These are phyloP conservation scores for Anableps anableps DNA, from an alignment of 2,797 vertebrate species.

Conservation along the genomic window DNA sequence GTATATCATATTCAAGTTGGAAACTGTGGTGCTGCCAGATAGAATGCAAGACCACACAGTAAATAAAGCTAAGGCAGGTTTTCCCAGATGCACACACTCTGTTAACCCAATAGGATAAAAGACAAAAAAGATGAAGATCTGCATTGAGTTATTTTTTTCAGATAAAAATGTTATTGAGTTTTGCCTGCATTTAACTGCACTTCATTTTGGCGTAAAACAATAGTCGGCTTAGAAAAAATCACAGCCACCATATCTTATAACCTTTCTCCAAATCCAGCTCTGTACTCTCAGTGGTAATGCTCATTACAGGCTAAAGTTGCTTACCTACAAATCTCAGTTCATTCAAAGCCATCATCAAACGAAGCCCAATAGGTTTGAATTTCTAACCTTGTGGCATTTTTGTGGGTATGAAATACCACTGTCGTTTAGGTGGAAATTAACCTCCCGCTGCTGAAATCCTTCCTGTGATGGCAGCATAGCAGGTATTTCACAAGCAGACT, in stretches of 20 bases:
- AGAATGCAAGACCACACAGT: slow-evolving; percentile 42
- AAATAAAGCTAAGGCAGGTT: slow-evolving; percentile 50
- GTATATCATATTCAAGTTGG: slow-evolving; percentile 65
- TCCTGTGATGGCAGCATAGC: slow-evolving; percentile 23
- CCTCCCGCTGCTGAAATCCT: slow-evolving; percentile 19
- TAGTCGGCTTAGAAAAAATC: neutral
- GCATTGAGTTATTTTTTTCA: slow-evolving; percentile 13
- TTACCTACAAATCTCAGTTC: slow-evolving; percentile 46
- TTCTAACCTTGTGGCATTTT: slow-evolving; percentile 30
- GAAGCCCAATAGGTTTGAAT: slow-evolving; percentile 41
- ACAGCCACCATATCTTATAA: neutral
- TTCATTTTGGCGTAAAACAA: slow-evolving; percentile 15
- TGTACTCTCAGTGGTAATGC: slow-evolving; percentile 21
- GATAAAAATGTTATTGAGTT: neutral
- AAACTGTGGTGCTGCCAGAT: slow-evolving; percentile 37
- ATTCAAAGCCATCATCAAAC: slow-evolving; percentile 52
- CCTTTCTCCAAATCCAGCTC: slow-evolving; percentile 22
- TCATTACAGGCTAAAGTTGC: slow-evolving; percentile 41
- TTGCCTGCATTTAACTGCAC: slow-evolving; percentile 4
- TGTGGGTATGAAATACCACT: slow-evolving; percentile 21
- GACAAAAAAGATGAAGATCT: neutral
- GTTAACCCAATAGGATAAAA: slow-evolving; percentile 34
- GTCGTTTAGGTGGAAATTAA: slow-evolving; percentile 27
- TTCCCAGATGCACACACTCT: slow-evolving; percentile 42
- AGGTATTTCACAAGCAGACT: slow-evolving; percentile 51